These are phyloP conservation scores for Rotaria socialis DNA, from an alignment of 2,888 invertebrate species.

Conservation along the genomic window DNA sequence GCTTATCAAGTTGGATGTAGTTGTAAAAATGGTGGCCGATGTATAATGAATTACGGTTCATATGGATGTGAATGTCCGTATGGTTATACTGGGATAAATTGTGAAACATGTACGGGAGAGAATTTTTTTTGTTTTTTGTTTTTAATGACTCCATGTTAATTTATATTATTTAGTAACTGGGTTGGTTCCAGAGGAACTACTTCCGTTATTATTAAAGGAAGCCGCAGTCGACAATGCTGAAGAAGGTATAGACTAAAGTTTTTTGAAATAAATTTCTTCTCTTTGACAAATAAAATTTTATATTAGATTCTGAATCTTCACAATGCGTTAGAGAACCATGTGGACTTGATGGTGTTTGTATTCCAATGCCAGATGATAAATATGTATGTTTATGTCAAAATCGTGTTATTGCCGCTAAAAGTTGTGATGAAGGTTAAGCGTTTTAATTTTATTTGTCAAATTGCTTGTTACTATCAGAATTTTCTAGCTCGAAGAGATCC, in stretches of 20 bases:
- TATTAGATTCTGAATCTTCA: not conserved
- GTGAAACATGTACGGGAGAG: conserved; percentile 39
- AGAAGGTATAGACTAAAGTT: not conserved
- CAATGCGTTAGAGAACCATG: conserved; percentile 24
- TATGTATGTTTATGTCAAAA: conserved; percentile 30
- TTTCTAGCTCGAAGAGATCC: conserved; percentile 38
- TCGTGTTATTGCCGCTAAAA: conserved; percentile 30
- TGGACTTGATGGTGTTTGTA: conserved; percentile 24
- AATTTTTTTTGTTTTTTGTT: not conserved
- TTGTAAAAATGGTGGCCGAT: conserved; percentile 42
- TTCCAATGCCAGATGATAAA: conserved; percentile 35
- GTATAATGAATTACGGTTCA: conserved; percentile 29
- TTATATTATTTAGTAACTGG: not conserved
- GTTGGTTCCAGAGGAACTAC: not conserved
- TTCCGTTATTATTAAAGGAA: conserved; percentile 21
- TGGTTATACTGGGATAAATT: conserved; percentile 43
- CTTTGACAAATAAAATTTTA: not conserved
- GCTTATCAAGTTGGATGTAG: conserved; percentile 44
- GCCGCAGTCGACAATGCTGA: not conserved
- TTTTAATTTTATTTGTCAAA: not conserved
- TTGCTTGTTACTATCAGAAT: not conserved
- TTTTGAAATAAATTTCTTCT: not conserved
- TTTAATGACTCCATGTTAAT: not conserved
- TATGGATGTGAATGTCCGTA: conserved; percentile 43
- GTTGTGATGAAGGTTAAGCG: not conserved